A percentile compares a stretch with the other conserved stretches of the same genome.
phyloP scores from a whole-genome alignment of 1,140 invertebrate genomes.

The Drosophila kanapiae region DNA sequence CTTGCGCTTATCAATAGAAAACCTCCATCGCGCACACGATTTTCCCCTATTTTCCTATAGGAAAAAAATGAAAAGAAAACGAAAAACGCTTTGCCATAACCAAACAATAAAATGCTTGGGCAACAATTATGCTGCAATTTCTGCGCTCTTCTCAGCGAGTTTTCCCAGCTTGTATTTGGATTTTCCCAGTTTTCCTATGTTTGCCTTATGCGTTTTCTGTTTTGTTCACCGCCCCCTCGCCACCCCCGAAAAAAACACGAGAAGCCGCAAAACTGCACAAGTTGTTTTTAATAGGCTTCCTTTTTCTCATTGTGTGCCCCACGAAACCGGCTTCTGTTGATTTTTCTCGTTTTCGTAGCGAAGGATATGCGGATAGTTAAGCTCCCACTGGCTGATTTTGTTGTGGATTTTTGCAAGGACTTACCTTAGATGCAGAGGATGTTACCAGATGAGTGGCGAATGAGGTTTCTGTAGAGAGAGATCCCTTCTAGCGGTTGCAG shows the following conservation, averaged over 20 bases:
- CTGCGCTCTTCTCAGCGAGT: conserved; percentile 19
- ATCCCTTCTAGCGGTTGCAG: conserved; percentile 18
- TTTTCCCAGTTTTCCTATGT: conserved; percentile 28
- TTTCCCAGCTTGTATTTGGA: conserved; percentile 31
- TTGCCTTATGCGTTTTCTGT: conserved; percentile 61
- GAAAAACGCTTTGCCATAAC: conserved; percentile 37
- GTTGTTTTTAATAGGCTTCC: conserved; percentile 75
- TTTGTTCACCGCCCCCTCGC: conserved; percentile 7
- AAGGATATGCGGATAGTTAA: conserved; percentile 33
- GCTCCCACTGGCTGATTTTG: conserved; percentile 57
- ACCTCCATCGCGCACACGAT: not conserved
- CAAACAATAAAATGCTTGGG: conserved; percentile 58
- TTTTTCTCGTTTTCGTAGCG: conserved; percentile 50
- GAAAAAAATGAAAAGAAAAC: not conserved
- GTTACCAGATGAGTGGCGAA: not conserved
- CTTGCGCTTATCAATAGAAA: conserved; percentile 55
- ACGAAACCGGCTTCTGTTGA: conserved; percentile 58
- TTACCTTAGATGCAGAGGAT: conserved; percentile 21
- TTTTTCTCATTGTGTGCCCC: conserved; percentile 27
- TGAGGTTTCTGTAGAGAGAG: too few species aligned
- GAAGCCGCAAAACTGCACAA: conserved; percentile 72
- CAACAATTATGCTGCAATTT: conserved; percentile 73
- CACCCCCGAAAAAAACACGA: conserved; percentile 36
- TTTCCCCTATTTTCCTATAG: not conserved
- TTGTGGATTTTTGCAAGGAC: conserved; percentile 28